Base-by-base conservation (phyloP, 2,888 invertebrate genomes). In the Amphipyra berbera region DNA sequence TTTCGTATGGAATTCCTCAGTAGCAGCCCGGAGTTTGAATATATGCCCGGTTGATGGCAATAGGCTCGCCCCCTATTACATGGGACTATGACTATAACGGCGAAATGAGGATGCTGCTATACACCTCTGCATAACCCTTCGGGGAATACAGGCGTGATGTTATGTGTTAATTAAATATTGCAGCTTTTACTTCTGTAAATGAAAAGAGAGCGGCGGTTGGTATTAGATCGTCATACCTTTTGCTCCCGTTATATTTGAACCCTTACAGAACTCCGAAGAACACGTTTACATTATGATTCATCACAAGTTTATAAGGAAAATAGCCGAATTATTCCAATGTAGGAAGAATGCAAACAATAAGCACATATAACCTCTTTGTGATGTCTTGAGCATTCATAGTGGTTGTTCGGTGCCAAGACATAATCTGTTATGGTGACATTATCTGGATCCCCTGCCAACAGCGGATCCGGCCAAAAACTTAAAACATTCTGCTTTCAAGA, bases 401-500 rank as follows among this genome's bases (percentile, higher is more conserved):
- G 81, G 81, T 78, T 84, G 82, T 76, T 84, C 76, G 82, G 87
- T 93, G 94, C 94, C 93, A 94, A 94, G 92, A 92, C 89, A 92
- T 94, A 93, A 94, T 94, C 94, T 93, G 92, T 92, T 93, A 93
- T 92, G 92, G 92, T 90, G 92, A 92, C 92, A 91, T 92, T 93
- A 92, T 92, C 91, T 88, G 84, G 85, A 89, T 86, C 85, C 83
- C 84, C 86, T 92, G 93, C 93, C 93, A 92, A 92, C 90, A 84
- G 80, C 76, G 84, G 82, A 86, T 86, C 85, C 85, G 83, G 90
- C 90, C 88, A 89, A 90, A 81, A 87, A 87, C 84, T 88, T 87
- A 86, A 88, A 87, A 87, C 88, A 87, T 86, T 86, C 81, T 85
- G 82, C 83, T 85, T 89, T 86, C 73, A 74, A 82, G 82, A 85